Evolutionary conservation across 35 echinoderm and acorn worm species (phyloP).

Genomic region (Anneissia japonica): DNA sequence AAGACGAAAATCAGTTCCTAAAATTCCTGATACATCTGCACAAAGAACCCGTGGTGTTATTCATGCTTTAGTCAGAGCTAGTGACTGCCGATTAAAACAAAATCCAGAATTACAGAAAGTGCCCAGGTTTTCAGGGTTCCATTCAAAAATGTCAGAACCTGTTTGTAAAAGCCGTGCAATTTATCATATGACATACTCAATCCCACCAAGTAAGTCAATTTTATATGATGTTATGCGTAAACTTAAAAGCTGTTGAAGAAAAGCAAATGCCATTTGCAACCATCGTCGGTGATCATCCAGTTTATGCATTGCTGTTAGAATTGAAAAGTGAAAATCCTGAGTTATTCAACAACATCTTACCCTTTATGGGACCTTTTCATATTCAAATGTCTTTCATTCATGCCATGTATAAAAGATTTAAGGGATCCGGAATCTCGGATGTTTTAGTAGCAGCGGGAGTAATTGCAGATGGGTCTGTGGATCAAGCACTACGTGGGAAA

Average conservation of each 20-base stretch:
- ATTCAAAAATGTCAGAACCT: slow-evolving; percentile 19
- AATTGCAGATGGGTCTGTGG: slow-evolving; percentile 33
- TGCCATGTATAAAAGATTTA: slow-evolving; percentile 39
- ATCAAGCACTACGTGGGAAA: slow-evolving; percentile 44
- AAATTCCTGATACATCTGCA: slow-evolving; percentile 8
- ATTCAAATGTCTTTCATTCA: slow-evolving; percentile 63
- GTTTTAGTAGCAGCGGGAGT: slow-evolving; percentile 36
- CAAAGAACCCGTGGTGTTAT: slow-evolving; percentile 62
- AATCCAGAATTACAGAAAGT: slow-evolving; percentile 56
- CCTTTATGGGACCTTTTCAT: slow-evolving; percentile 50
- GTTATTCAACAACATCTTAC: slow-evolving; percentile 29
- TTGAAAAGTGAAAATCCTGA: slow-evolving; percentile 37
- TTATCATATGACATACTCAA: slow-evolving; percentile 39
- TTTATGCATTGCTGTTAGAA: slow-evolving; percentile 26
- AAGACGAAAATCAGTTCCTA: background rate
- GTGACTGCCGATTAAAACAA: slow-evolving; percentile 29
- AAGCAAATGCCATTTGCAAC: slow-evolving; percentile 41
- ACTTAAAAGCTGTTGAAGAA: slow-evolving; percentile 26
- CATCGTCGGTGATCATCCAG: slow-evolving; percentile 38
- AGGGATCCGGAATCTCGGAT: slow-evolving; percentile 35
- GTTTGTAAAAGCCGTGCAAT: slow-evolving; percentile 27
- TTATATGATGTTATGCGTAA: slow-evolving; percentile 35
- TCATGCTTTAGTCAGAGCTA: slow-evolving; percentile 42
- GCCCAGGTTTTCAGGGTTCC: slow-evolving; percentile 47
- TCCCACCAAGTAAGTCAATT: slow-evolving; percentile 38